Evolutionary conservation across 2,113 vertebrate genomes (phyloP), one percentile per base, ranked within the genome.

Genomic region (Reinhardtius hippoglossoides): DNA sequence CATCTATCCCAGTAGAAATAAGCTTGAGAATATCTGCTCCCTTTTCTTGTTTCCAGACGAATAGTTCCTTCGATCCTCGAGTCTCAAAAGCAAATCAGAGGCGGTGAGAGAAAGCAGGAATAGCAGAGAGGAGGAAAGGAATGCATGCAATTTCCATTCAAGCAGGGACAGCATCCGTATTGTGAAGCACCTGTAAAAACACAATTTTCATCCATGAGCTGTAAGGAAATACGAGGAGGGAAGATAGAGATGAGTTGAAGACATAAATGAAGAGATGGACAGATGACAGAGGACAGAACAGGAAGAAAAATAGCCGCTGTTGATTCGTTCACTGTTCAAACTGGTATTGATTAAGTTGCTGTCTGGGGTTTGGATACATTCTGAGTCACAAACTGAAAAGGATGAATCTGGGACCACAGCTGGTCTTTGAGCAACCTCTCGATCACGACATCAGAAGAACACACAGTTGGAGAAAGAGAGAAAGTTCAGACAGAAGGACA

Each of bases 151-250:
- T 91, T 94, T 91, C 85, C 89, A 93, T 87, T 88, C 71, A 64
- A 84, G 83, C 80, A 66, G 54, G 74, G 80, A 85, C 61, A 78
- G 82, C 82, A 83, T 89, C 86, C 69, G 52, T 77, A 88, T 90
- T 67, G 72, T 65, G 59, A 93, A 84, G 90, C 94, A 94, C 91
- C 93, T 95, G 94, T 89, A 83, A 89, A 92, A 95, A 94, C 93
- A 94, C 75, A 0, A 82, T 93, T 91, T 89, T 93, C 89, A 92
- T 91, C 63, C 54, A n/a, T 62, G 70, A 82, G 71, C 84, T 81
- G 69, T 70, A 21, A 59, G 42, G 82, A 78, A 82, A 81, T 62
- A 63, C 73, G 46, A 70, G 74, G 82, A 72, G 71, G 60, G 63
- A 37, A 74, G 66, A 40, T 42, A 27, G 60, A 67, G 70, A 71